Base-by-base conservation (phyloP, 2,113 vertebrate genomes). In the Limanda limanda region DNA sequence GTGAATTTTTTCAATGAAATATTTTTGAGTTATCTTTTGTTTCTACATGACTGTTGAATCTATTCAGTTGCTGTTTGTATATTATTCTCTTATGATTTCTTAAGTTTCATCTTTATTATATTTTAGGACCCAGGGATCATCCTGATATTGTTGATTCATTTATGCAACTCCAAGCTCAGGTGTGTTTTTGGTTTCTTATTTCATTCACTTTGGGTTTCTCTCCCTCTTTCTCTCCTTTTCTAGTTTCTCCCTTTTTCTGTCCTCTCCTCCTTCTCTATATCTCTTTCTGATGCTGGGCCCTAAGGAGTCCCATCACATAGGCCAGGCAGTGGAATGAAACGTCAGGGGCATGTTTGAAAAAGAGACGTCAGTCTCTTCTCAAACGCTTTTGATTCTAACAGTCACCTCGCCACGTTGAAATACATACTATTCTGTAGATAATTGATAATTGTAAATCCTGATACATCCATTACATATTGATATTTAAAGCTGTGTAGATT, bases 141-240 rank as follows among this genome's bases (percentile, higher is more conserved):
- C 98, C 98, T 99, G 98, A 99, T 99, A 99, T 99, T 99, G 98
- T 99, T 99, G 98, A 99, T 99, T 99, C 98, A 99, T 99, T 99
- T 99, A 99, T 99, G 98, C 98, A 99, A 98, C 98, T 99, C 98
- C 98, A 99, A 97, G 97, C 97, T 98, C 98, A 99, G 98, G 98
- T 99, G 98, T 99, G 98, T 99, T 99, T 95, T 99, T 99, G 96
- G 97, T 98, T 99, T 96, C 96, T 99, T 99, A 98, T 98, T 96
- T 99, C 98, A 99, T 98, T 98, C 98, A 98, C 98, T 98, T 99
- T 99, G 96, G 95, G 96, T 99, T 98, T 94, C 93, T 94, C 90
- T 94, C 92, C 88, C 80, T 74, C 68, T 31, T 12, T 66, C 51
- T 68, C 37, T 58, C 42, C 11, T 78, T 80, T 79, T 95, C 81